phyloP scores from a whole-genome alignment of 1,140 invertebrate species.

The Brachystomella parvula region DNA sequence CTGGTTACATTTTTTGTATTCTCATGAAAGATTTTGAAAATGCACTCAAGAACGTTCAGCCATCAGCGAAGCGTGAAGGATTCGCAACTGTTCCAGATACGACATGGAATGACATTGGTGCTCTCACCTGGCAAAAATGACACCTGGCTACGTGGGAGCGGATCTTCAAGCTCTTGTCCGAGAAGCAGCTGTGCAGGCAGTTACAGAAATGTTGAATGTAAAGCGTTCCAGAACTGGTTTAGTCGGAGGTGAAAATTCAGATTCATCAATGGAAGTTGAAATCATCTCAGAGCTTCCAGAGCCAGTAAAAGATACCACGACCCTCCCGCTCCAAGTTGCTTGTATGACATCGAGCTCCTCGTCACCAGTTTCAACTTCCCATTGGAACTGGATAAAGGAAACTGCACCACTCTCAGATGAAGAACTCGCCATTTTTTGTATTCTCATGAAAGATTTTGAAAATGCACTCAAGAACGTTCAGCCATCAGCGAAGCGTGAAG shows the following conservation, averaged over 20 bases:
- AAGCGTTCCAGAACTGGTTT: neutral
- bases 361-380: too few relatives aligned
- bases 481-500: constrained; percentile 92
- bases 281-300: too few relatives aligned
- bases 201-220: constrained; percentile 41
- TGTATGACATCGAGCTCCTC: too few relatives aligned
- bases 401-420: constrained; percentile 39
- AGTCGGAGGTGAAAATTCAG: neutral
- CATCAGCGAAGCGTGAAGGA: constrained; percentile 67
- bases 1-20: constrained; percentile 49
- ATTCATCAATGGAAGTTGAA: too few relatives aligned
- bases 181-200: constrained; percentile 77
- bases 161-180: constrained; percentile 79
- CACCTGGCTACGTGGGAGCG: constrained; percentile 94
- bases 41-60: constrained; percentile 59
- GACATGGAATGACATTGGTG: constrained; percentile 92
- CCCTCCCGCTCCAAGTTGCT: too few relatives aligned
- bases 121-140: constrained; percentile 64
- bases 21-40: constrained; percentile 63
- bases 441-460: constrained; percentile 66
- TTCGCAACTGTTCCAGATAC: constrained; percentile 95
- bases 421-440: constrained; percentile 54
- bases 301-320: too few relatives aligned
- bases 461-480: constrained; percentile 71
- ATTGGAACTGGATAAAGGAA: constrained; percentile 32